Base-by-base conservation (phyloP, 1,140 invertebrate species). In the Drosophila pallidifrons region DNA sequence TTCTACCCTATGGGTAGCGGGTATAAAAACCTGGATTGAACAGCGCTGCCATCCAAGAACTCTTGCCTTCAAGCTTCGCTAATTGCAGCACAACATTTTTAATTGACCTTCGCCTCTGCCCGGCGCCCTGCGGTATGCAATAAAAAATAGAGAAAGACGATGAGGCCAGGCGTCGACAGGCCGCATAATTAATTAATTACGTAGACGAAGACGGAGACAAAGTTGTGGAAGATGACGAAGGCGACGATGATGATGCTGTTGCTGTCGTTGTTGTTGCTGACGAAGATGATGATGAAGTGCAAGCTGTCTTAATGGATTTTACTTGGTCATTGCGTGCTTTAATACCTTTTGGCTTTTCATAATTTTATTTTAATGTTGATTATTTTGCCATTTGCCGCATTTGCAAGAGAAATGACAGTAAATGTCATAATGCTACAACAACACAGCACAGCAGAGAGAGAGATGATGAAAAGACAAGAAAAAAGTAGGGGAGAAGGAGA, bases 111-210 rank as follows among this genome's bases (percentile, higher is more conserved):
- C 82, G 81, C 59, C 82, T 66, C 54, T 28, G 59, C 38, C 38
- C 43, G 38, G 32, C 68, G 68, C 61, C 68, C 55, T 72, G 74
- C 11, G 68, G 74, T 76, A 66, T 60, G 61, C 74, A 55, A 57
- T 57, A 57, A 66, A 72, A 71, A 72, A 76, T 1, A 13, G 3
- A 43, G 41, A 25, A 25, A 25, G 20, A 25, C 20, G 20, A 7
- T 7, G 51, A 10, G 51, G 38, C 45, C 28, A 55, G 51, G 54
- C 55, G 66, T 54, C 25, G 38, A 55, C 57, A 61, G 68, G 55
- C 63, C 63, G 67, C 51, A 78, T 67, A 83, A 75, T 81, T 81
- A 88, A 88, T 88, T 81, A 83, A 83, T 88, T 83, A 88, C 81
- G 63, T 65, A 46, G 82, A 70, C 75, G 75, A 47, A 46, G 69